A percentile compares a stretch with the other conserved stretches of the same genome.
phyloP scores from a whole-genome alignment of 2,888 invertebrate genomes.

The Clistopyga incitator region DNA sequence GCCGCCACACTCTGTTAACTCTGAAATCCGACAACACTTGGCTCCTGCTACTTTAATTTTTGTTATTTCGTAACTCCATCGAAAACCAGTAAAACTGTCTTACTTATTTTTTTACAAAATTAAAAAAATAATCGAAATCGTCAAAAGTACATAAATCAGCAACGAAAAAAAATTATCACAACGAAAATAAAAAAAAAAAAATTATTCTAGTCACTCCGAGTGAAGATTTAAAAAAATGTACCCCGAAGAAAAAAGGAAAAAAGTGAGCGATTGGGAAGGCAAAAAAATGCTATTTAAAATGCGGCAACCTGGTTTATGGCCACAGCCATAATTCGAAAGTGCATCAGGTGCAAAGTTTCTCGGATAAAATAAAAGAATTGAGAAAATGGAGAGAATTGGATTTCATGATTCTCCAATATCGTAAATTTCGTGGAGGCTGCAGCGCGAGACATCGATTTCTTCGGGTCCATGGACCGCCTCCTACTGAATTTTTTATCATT shows the following conservation, averaged over 20 bases:
- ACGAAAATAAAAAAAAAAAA: too few relatives aligned
- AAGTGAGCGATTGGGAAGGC: background rate
- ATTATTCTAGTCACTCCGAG: too few relatives aligned
- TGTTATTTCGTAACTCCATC: background rate
- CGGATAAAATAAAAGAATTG: background rate
- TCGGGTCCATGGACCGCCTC: conserved; percentile 4
- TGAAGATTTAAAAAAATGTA: too few relatives aligned
- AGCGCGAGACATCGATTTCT: conserved; percentile 17
- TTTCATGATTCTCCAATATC: conserved; percentile 45
- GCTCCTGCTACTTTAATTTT: background rate
- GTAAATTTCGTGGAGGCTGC: conserved; percentile 22
- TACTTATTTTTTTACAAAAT: background rate
- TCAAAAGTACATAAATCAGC: background rate
- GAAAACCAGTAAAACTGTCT: background rate
- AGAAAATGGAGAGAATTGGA: conserved; percentile 23
- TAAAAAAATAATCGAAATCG: background rate
- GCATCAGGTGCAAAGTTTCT: conserved; percentile 3
- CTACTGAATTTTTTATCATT: conserved; percentile 47
- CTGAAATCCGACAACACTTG: background rate
- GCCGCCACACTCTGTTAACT: conserved; percentile 14
- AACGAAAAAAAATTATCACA: too few relatives aligned
- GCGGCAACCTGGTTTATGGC: background rate
- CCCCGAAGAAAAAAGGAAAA: too few relatives aligned
- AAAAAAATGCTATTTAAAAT: background rate
- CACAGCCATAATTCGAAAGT: background rate